Evolutionary conservation across 2,113 vertebrate species (phyloP).

Genomic region (Clinocottus analis): DNA sequence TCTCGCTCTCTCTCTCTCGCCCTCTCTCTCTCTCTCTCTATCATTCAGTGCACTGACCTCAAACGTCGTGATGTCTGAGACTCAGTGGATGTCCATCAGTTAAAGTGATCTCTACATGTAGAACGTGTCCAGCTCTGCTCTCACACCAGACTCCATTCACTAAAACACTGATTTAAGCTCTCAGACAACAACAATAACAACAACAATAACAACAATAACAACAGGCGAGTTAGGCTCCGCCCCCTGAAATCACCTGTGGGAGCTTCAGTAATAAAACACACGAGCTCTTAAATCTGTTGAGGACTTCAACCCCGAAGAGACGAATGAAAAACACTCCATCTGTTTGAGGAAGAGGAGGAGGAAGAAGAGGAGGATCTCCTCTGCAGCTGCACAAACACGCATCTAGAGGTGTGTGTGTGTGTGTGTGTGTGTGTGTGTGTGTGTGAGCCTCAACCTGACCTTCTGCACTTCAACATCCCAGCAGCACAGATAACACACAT

Average conservation of each 20-base stretch:
- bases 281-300: slow-evolving; percentile 73
- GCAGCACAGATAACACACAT: slow-evolving; percentile 30
- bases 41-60: too few relatives aligned
- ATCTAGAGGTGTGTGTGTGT: slow-evolving; percentile 5
- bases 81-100: too few relatives aligned
- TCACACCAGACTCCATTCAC: too few relatives aligned
- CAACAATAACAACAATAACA: too few relatives aligned
- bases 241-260: slow-evolving; percentile 68
- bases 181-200: too few relatives aligned
- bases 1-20: too few relatives aligned
- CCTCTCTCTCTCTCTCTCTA: too few relatives aligned
- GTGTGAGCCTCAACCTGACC: slow-evolving; percentile 50
- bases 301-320: slow-evolving; percentile 38
- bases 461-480: slow-evolving; percentile 38
- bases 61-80: too few relatives aligned
- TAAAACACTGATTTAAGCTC: too few relatives aligned
- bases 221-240: slow-evolving; percentile 29
- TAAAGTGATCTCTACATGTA: too few relatives aligned
- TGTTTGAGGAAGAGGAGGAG: slow-evolving; percentile 68
- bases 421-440: slow-evolving; percentile 13
- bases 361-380: slow-evolving; percentile 52
- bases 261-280: slow-evolving; percentile 70
- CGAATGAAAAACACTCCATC: slow-evolving; percentile 68
- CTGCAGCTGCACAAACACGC: slow-evolving; percentile 76
- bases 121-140: too few relatives aligned